phyloP scores from a whole-genome alignment of 2,113 vertebrate species.

The Herpailurus yagouaroundi region DNA sequence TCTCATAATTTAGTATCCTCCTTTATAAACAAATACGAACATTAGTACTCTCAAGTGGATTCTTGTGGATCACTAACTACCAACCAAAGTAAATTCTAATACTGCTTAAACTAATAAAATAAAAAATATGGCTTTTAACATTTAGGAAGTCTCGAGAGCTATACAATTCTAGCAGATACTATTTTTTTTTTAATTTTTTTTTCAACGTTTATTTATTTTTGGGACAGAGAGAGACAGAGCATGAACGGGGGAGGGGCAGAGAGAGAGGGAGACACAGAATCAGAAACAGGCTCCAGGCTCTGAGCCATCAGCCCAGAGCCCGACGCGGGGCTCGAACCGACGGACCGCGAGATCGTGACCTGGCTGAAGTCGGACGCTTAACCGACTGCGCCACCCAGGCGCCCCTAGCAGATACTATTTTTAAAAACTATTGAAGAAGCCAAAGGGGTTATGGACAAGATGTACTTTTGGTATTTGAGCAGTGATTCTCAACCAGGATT shows the following conservation, averaged over 20 bases:
- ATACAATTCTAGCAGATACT: not conserved
- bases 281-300: no score
- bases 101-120: conserved; percentile 11
- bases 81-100: conserved; percentile 39
- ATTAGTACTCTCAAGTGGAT: not conserved
- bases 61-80: not conserved
- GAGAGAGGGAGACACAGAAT: no score
- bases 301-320: no score
- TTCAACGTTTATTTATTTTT: no score
- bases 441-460: conserved; percentile 22
- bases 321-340: no score
- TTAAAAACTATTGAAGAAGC: not conserved
- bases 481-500: not conserved
- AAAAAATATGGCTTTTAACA: conserved; percentile 34
- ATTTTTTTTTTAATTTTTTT: not conserved
- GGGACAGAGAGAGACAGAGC: no score
- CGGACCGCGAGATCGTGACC: no score
- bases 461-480: not conserved
- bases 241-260: no score
- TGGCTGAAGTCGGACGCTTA: no score
- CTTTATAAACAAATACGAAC: not conserved
- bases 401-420: not conserved
- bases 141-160: conserved; percentile 12
- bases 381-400: no score
- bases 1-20: not conserved